Base-by-base conservation (phyloP, 2,113 vertebrate species). In the Esox niger region DNA sequence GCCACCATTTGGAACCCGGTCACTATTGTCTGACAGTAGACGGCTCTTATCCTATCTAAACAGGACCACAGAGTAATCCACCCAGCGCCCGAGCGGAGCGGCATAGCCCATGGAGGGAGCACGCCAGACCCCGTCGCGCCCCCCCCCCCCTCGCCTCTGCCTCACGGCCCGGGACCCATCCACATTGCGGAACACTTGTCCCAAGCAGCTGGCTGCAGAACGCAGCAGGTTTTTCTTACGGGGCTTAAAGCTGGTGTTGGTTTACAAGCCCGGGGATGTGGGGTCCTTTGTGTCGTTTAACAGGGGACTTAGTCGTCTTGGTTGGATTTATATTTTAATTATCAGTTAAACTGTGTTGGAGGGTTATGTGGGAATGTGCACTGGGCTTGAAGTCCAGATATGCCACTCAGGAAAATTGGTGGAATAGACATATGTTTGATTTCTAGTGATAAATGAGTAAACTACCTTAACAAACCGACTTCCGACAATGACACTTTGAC, bases 291-390 rank as follows among this genome's bases (percentile, higher is more conserved):
- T 56, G 58, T 6, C 63, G 59, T 76, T 76, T 71, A 71, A 71
- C 74, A 20, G n/a, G 23, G 59, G 59, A 61, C 21, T 61, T 35
- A 61, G 59, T 23, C 8, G 30, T 61, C 59, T 21, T 32, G 30
- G 30, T 61, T 55, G 35, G 52, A 56, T 71, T 76, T 76, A 66
- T 56, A 66, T 47, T 71, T 76, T 76, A 76, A 76, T 76, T 76
- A 71, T 76, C 69, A 35, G 74, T 59, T 71, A 76, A 76, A 76
- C 68, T 71, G 68, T 49, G 46, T 29, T 70, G 38, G 62, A 62
- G 59, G 60, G 54, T 33, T 49, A 57, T 68, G 58, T 76, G 68
- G 64, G 64, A 76, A 71, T n/a, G 31, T 6, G 31, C 52, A 43
- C 35, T 5, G 30, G 20, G 23, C 54, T 6, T 52, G 55, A 52